A percentile compares a stretch with the other conserved stretches of the same genome.
These are phyloP conservation scores for Zosterops hypoxanthus DNA, from an alignment of 2,113 vertebrate species.

Conservation along the genomic window DNA sequence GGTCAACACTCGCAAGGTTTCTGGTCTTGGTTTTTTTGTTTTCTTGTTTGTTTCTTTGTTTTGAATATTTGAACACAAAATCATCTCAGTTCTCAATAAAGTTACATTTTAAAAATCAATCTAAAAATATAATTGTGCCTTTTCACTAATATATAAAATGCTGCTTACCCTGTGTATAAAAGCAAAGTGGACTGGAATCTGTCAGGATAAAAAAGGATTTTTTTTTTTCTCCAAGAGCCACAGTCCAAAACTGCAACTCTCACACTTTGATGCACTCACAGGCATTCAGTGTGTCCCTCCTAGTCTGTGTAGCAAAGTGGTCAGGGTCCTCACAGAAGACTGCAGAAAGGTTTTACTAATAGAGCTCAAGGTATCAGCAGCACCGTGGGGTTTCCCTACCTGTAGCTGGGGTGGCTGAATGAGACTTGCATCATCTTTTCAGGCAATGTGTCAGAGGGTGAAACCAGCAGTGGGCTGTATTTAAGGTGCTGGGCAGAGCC, in stretches of 20 bases:
- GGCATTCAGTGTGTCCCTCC: neutral
- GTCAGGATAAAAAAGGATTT: neutral
- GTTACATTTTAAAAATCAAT: neutral
- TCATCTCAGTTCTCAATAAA: neutral
- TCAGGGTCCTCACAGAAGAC: neutral
- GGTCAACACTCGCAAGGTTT: neutral
- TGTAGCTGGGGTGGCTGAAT: neutral
- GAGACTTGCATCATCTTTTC: neutral
- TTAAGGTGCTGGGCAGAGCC: neutral
- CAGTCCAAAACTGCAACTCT: neutral
- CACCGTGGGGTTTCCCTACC: neutral
- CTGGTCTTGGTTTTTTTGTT: neutral
- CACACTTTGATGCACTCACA: neutral
- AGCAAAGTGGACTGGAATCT: neutral
- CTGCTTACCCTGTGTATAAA: neutral
- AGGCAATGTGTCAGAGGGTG: neutral
- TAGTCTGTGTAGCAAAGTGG: too few relatives aligned
- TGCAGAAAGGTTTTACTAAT: neutral
- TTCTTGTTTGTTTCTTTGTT: neutral
- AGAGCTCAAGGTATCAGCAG: neutral
- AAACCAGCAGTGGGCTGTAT: accelerated
- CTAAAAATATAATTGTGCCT: neutral
- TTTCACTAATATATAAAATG: neutral
- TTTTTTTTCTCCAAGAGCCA: neutral
- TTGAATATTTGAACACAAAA: neutral